Base-by-base conservation (phyloP, 1,140 invertebrate species). In the Brachionus koreanus region DNA sequence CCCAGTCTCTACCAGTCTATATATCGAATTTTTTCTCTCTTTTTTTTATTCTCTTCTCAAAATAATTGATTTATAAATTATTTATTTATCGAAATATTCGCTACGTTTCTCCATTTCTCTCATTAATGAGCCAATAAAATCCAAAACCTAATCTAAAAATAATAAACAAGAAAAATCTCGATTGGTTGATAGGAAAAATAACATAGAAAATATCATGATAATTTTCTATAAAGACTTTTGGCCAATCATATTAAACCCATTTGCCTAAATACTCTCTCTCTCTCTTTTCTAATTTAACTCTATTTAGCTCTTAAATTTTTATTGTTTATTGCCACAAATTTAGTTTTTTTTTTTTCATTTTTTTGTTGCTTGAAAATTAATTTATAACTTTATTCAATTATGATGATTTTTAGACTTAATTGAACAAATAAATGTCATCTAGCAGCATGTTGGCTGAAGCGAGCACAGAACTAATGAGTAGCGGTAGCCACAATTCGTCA, bases 51-150 rank as follows among this genome's bases (percentile, higher is more conserved):
- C 67, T 42, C 37, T 72, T 72, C 67, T 72, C 67, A 72, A 72
- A 57, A 72, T 72, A 72, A 72, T 72, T 72, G 67, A 72, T 72
- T 72, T 72, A 4, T 72, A 72, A 72, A 72, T 72, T 72, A 72
- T 72, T 72, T 72, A 72, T 72, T 72, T 39, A 72, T 72, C 39
- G 39, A 72, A 35, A 72, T 39, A 39, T 72, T 72, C 37, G 13
- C 37, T 72, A 39, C 37, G 33, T 72, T 72, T 72, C 37, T 72
- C 67, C 37, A 37, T 72, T 39, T 72, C 16, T 72, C 67, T 12
- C 6, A 6, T 72, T 72, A 23, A 72, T 39, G 16, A 72, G 13
- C 67, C 67, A 72, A 72, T 72, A 42, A 72, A 42, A 72, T 72
- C n/a, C n/a, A 72, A 72, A 72, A 35, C 29, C 29, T 10, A 65